Evolutionary conservation across 2,888 invertebrate genomes (phyloP), one percentile per base, ranked within the genome.

Genomic region (Alsophila aescularia): DNA sequence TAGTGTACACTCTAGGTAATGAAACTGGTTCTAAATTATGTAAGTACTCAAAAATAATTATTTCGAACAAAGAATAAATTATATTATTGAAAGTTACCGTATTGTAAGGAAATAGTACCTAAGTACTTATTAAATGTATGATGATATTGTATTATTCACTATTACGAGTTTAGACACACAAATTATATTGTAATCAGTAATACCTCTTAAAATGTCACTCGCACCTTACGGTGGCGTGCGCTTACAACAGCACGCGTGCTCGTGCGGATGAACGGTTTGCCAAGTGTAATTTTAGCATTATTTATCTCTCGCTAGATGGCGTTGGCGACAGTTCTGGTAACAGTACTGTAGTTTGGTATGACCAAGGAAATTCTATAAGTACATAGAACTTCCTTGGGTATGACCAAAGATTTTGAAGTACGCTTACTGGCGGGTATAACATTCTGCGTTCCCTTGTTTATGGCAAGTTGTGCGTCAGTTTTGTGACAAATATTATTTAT

Each of bases 1-100:
- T 55, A 58, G 48, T 13, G 42, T 51, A 47, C 40, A 21, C 48
- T 47, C 40, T 57, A 49, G 37, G 15, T 57, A 49, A 52, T 14
- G 42, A 10, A 47, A 62, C 50, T 47, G 52, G 52, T 59, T 57
- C 52, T 60, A 58, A 52, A 58, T 53, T 55, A 36, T 45, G 16
- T 53, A 48, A 24, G 7, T 7, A 24, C 3, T 2, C 8, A 5
- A n/a, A n/a, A n/a, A 44, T 54, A 52, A 57, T 49, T 53, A 55
- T 52, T 45, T 52, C 35, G 37, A 41, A 39, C 14, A 40, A 57
- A 48, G 42, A 49, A 50, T 45, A 40, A 24, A 43, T 39, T 15
- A 18, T 49, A 52, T 32, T 34, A 29, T 10, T 40, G 31, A 43
- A 55, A 35, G 40, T 43, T 24, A 39, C 44, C 37, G 37, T 44